These are phyloP conservation scores for Nasonia oneida DNA, from an alignment of 2,888 invertebrate genomes.

Conservation along the genomic window DNA sequence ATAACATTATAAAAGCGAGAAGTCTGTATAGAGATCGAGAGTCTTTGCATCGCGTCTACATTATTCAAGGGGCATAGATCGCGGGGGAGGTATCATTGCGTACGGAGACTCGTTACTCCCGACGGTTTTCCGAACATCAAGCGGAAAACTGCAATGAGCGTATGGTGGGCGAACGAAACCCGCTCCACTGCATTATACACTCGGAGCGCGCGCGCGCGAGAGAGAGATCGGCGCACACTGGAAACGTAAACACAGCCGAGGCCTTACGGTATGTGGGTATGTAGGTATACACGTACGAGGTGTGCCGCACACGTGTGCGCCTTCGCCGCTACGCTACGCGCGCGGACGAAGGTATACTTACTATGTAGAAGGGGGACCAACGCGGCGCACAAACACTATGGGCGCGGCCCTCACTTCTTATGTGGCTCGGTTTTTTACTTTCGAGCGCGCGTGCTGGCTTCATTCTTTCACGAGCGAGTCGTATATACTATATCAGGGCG, in stretches of 20 bases:
- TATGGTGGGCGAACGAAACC: neutral
- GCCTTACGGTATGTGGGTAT: conserved; percentile 28
- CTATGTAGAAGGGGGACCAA: neutral
- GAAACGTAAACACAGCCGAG: conserved; percentile 63
- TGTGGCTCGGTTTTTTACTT: neutral
- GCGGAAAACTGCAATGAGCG: neutral
- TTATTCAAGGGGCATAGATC: neutral
- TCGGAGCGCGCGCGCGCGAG: neutral
- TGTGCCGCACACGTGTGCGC: neutral
- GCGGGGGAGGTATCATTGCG: neutral
- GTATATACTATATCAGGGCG: neutral
- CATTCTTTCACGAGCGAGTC: neutral
- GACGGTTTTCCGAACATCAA: no score
- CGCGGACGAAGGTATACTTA: conserved; percentile 30
- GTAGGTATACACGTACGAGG: conserved; percentile 18
- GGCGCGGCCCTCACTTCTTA: conserved; percentile 37
- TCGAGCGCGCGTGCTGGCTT: neutral
- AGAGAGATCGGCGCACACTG: conserved; percentile 41
- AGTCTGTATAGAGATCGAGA: neutral
- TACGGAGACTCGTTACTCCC: no score
- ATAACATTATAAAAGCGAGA: neutral
- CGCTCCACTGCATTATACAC: neutral
- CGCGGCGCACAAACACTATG: neutral
- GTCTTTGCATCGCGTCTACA: neutral
- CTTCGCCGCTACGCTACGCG: neutral